Evolutionary conservation across 2,113 vertebrate genomes (phyloP).

Genomic region (Falco punctatus): DNA sequence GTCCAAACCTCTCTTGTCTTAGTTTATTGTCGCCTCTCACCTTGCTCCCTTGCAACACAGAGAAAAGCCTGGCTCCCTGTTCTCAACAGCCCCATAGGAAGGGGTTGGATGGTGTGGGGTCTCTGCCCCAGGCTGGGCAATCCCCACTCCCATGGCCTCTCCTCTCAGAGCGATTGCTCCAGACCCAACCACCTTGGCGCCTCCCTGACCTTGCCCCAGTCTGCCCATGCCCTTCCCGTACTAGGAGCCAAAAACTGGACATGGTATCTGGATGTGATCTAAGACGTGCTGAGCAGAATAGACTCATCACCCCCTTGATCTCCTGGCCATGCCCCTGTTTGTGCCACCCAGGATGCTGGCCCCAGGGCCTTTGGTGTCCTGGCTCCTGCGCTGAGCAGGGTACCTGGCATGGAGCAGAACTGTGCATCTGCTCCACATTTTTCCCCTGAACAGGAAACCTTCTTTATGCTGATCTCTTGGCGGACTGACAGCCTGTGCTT

Average conservation of each 20-base stretch:
- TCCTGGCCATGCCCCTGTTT: not conserved
- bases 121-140: not conserved
- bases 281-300: not conserved
- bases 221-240: not conserved
- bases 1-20: not conserved
- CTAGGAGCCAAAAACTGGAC: not conserved
- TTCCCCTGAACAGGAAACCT: not conserved
- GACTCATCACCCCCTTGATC: not conserved
- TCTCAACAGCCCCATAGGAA: not conserved
- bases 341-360: not conserved
- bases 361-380: not conserved
- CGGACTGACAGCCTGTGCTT: not conserved
- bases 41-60: not conserved
- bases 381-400: accelerated
- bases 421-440: not conserved
- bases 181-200: not conserved
- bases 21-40: not conserved
- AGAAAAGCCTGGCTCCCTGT: not conserved
- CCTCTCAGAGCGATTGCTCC: not conserved
- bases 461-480: not conserved
- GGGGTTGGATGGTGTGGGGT: not conserved
- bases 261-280: not conserved
- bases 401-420: not conserved
- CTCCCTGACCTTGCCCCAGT: not conserved
- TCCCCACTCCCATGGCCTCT: not conserved